These are phyloP conservation scores for Watersipora subatra DNA, from an alignment of 1,140 invertebrate genomes.

Conservation along the genomic window DNA sequence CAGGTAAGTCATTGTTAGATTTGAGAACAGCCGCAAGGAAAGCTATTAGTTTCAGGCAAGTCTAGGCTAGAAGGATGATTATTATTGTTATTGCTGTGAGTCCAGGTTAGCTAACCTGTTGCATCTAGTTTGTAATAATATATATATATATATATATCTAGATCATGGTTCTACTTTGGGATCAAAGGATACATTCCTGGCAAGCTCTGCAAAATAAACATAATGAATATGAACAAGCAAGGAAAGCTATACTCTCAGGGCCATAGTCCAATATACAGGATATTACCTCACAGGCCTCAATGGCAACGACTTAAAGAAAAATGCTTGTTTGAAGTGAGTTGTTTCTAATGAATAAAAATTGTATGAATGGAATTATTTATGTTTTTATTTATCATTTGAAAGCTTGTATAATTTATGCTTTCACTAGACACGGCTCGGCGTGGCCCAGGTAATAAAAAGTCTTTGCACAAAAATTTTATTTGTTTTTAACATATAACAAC, in stretches of 20 bases:
- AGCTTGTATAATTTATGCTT: neutral
- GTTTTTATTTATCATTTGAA: slow-evolving; percentile 1
- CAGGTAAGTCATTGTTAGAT: too few relatives aligned
- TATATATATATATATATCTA: too few relatives aligned
- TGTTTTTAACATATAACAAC: too few relatives aligned
- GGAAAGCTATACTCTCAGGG: slow-evolving; percentile 80
- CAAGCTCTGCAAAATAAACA: slow-evolving; percentile 58
- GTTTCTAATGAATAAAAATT: neutral
- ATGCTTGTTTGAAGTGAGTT: slow-evolving; percentile 30
- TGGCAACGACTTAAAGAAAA: slow-evolving; percentile 60
- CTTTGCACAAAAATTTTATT: too few relatives aligned
- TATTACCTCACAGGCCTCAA: slow-evolving; percentile 45
- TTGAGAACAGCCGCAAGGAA: too few relatives aligned
- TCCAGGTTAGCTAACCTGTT: too few relatives aligned
- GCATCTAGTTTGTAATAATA: too few relatives aligned
- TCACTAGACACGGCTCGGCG: too few relatives aligned
- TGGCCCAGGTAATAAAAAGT: too few relatives aligned
- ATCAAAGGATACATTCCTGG: slow-evolving; percentile 48
- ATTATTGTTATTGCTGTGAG: too few relatives aligned
- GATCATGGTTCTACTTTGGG: slow-evolving; percentile 91
- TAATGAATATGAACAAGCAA: slow-evolving; percentile 77
- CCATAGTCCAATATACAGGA: slow-evolving; percentile 63
- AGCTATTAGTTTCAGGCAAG: too few relatives aligned
- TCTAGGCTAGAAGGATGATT: too few relatives aligned
- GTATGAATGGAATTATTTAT: neutral